Evolutionary conservation across 2,113 vertebrate species (phyloP).

Genomic region (Colius striatus): DNA sequence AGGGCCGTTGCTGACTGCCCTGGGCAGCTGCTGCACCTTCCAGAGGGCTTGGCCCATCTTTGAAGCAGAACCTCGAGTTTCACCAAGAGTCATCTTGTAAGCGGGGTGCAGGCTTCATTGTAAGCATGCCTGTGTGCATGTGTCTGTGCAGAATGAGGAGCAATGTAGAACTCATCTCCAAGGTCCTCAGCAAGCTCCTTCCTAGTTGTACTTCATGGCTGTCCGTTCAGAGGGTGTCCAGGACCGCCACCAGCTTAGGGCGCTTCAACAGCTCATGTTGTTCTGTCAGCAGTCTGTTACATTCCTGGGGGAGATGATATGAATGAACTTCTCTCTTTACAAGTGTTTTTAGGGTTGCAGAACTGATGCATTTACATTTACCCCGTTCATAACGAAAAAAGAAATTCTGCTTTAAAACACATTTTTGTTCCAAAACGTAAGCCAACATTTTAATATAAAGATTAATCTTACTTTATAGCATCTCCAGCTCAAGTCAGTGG

Average conservation of each 20-base stretch:
- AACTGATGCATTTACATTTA: not conserved
- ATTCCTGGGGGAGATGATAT: not conserved
- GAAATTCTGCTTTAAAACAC: not conserved
- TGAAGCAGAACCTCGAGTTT: not conserved
- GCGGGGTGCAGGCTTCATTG: not conserved
- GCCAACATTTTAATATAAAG: not conserved
- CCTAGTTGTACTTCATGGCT: not conserved
- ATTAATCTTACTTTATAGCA: not conserved
- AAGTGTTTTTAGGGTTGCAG: not conserved
- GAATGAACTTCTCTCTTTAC: not conserved
- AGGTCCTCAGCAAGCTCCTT: not conserved
- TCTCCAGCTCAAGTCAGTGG: not conserved
- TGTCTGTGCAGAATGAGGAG: not conserved
- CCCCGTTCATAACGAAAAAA: not conserved
- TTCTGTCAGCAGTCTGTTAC: not conserved
- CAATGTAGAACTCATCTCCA: not conserved
- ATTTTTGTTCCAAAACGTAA: not conserved
- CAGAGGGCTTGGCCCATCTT: accelerated
- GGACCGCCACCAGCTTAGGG: not conserved
- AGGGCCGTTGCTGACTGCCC: not conserved
- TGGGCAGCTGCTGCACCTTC: not conserved
- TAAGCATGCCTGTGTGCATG: accelerated
- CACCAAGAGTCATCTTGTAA: too few species aligned
- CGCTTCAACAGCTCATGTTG: not conserved
- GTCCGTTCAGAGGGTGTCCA: not conserved